Evolutionary conservation across 2,797 vertebrate species (phyloP).

Genomic region (Tiaroga cobitis): DNA sequence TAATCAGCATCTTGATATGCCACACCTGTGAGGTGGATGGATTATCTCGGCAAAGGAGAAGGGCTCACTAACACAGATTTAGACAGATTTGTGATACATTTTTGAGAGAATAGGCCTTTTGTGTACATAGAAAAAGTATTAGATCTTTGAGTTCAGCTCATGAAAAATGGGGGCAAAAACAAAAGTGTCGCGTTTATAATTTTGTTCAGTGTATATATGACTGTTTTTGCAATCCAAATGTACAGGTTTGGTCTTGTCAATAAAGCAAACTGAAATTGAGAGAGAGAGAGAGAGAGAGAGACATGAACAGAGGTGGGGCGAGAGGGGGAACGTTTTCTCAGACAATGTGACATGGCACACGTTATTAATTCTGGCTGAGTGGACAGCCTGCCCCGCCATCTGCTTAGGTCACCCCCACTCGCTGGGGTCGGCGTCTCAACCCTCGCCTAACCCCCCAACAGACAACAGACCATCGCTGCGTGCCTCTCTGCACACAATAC

Average conservation of each 20-base stretch:
- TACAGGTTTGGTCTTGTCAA: not conserved
- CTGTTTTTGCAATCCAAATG: conserved; percentile 36
- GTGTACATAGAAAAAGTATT: no score
- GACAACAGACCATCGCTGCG: conserved; percentile 75
- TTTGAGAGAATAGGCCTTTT: no score
- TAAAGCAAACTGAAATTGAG: not conserved
- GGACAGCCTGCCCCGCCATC: conserved; percentile 87
- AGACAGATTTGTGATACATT: no score
- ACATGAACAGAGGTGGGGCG: conserved; percentile 54
- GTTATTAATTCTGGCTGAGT: conserved; percentile 90
- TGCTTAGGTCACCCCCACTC: conserved; percentile 88
- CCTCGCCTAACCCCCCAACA: conserved; percentile 69
- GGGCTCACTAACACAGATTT: no score
- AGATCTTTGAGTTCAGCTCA: no score
- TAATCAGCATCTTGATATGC: no score
- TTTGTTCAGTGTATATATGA: no score
- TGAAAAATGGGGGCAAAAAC: no score
- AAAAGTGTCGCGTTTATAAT: no score
- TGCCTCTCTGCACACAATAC: conserved; percentile 82
- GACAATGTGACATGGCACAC: conserved; percentile 91
- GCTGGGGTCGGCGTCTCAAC: conserved; percentile 81
- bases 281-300: not conserved
- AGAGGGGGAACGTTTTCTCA: conserved; percentile 63
- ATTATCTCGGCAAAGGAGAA: no score
- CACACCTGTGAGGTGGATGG: no score